A percentile compares a stretch with the other conserved stretches of the same genome.
These are phyloP conservation scores for Psittacus erithacus DNA, from an alignment of 2,113 vertebrate species.

Conservation along the genomic window DNA sequence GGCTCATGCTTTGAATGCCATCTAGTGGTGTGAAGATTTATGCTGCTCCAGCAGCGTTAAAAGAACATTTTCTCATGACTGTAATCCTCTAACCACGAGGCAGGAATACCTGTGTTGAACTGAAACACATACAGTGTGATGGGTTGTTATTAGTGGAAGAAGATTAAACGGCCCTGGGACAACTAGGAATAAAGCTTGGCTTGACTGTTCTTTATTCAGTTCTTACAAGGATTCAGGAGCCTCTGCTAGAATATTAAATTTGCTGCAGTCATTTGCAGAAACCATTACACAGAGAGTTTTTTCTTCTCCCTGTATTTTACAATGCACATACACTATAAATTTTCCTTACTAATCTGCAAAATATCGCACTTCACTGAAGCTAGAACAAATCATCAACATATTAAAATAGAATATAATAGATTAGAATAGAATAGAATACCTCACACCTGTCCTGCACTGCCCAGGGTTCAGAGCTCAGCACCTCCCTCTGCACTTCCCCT, in stretches of 20 bases:
- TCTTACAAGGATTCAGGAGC: background rate
- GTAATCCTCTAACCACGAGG: background rate
- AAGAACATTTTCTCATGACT: no score
- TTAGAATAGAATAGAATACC: no score
- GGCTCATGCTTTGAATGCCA: background rate
- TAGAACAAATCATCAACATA: background rate
- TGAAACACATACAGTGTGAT: background rate
- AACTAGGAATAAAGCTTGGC: background rate
- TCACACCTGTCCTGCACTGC: accelerated
- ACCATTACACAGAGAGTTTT: background rate
- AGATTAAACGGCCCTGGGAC: background rate
- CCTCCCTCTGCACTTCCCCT: background rate
- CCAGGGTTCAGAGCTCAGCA: background rate
- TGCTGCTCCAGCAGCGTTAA: background rate
- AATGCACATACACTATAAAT: background rate
- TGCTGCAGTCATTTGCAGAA: background rate
- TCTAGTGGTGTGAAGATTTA: background rate
- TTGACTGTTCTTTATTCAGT: background rate
- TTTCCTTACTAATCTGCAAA: background rate
- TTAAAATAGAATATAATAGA: no score
- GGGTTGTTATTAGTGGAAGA: background rate
- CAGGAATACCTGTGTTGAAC: background rate
- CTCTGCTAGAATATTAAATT: background rate
- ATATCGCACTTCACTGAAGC: background rate
- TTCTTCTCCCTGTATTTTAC: background rate